Percentiles rank a stretch among this genome's conserved stretches.
These are phyloP conservation scores for Baccha elongata DNA, from an alignment of 2,888 invertebrate species.

Conservation along the genomic window DNA sequence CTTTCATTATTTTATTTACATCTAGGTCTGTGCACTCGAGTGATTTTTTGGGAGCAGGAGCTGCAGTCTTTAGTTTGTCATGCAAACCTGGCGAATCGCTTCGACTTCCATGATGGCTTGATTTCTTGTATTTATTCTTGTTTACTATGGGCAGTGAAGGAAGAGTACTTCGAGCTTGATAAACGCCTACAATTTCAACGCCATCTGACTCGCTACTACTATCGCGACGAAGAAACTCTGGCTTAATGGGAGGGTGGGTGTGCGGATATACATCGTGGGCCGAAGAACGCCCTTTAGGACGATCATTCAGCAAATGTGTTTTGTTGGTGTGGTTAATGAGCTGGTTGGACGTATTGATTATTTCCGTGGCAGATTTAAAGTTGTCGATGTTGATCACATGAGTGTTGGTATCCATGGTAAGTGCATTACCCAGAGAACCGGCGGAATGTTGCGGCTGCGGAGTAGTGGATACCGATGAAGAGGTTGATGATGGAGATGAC, in stretches of 20 bases:
- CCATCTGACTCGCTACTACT: slow-evolving; percentile 81
- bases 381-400: slow-evolving; percentile 81
- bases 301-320: slow-evolving; percentile 48
- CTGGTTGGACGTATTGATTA: slow-evolving; percentile 80
- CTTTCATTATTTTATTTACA: slow-evolving; percentile 83
- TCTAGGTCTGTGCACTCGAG: slow-evolving; percentile 77
- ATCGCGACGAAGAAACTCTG: slow-evolving; percentile 73
- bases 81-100: slow-evolving; percentile 58
- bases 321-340: slow-evolving; percentile 74
- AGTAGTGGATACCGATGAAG: slow-evolving; percentile 70
- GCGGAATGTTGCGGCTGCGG: slow-evolving; percentile 77
- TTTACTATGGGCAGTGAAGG: slow-evolving; percentile 37
- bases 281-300: slow-evolving; percentile 46
- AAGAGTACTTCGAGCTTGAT: slow-evolving; percentile 75
- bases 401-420: slow-evolving; percentile 74
- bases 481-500: slow-evolving; percentile 73
- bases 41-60: slow-evolving; percentile 71
- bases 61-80: slow-evolving; percentile 73
- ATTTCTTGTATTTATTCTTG: slow-evolving; percentile 69
- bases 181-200: slow-evolving; percentile 81
- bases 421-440: slow-evolving; percentile 44
- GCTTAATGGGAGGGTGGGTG: slow-evolving; percentile 25
- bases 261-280: slow-evolving; percentile 36
- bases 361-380: slow-evolving; percentile 80
- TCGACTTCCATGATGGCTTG: slow-evolving; percentile 57